A percentile compares a stretch with the other conserved stretches of the same genome.
Evolutionary conservation across 2,888 invertebrate species (phyloP).

Genomic region (Atherix ibis): DNA sequence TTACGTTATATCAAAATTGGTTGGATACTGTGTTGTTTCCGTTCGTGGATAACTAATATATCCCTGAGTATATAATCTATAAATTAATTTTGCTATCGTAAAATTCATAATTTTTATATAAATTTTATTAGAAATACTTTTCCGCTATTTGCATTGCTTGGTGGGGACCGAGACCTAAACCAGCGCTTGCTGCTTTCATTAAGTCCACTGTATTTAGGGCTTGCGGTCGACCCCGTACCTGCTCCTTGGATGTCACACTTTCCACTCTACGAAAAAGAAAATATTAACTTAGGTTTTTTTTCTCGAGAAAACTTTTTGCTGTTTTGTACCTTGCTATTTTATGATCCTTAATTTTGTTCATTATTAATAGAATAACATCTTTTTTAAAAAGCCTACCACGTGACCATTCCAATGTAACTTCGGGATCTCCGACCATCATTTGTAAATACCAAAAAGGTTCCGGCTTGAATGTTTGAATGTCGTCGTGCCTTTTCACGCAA

Average conservation of each 20-base stretch:
- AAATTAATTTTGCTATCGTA: conserved; percentile 1
- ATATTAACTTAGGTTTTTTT: conserved; percentile 20
- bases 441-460: conserved; percentile 92
- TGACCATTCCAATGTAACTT: conserved; percentile 74
- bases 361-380: conserved; percentile 85
- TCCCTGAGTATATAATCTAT: conserved; percentile 85
- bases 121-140: conserved; percentile 13
- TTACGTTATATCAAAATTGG: conserved; percentile 83
- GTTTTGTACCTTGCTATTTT: conserved; percentile 59
- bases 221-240: conserved; percentile 67
- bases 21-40: conserved; percentile 92
- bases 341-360: conserved; percentile 68
- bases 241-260: conserved; percentile 68
- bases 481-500: conserved; percentile 95
- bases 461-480: conserved; percentile 93
- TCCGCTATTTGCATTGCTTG: conserved; percentile 80
- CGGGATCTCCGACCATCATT: conserved; percentile 51
- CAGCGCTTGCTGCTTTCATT: conserved; percentile 82
- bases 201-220: conserved; percentile 96
- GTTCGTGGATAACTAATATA: conserved; percentile 97
- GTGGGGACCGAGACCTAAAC: conserved; percentile 81
- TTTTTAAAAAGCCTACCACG: conserved; percentile 86
- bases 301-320: conserved; percentile 4
- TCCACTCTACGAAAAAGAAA: conserved; percentile 40
- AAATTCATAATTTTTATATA: too few species aligned